Base-by-base conservation (phyloP, 2,113 vertebrate genomes). In the Hippopotamus amphibius region DNA sequence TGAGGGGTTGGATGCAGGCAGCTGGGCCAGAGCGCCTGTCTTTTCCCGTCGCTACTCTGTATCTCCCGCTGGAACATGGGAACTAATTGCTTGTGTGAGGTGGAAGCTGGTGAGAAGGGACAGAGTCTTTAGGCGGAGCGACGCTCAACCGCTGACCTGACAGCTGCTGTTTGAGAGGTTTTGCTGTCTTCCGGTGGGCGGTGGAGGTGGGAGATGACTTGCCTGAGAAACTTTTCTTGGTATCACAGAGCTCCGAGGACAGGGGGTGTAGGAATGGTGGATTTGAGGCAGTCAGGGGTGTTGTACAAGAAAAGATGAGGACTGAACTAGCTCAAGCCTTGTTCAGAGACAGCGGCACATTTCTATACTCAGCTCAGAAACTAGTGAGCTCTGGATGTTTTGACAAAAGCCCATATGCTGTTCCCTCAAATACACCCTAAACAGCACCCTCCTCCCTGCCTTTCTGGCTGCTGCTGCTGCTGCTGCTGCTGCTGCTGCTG, bases 361-460 rank as follows among this genome's bases (percentile, higher is more conserved):
- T 90, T 87, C 93, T 74, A n/a, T 71, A 86, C 89, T 96, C 91
- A 30, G 89, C 95, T 95, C 93, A 24, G 89, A 88, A 97, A 90
- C 93, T 76, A 90, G 79, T 7, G 4, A 97, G 96, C 95, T 97
- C 95, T 48, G 89, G 89, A 71, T 76, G 15, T 87, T 96, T 96
- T 93, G 95, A 96, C 97, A 95, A 93, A 97, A 98, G 69, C 91
- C 97, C 96, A 97, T 98, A 97, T 98, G 97, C 93, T 97, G 16
- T 76, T 95, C 89, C 93, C 68, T 89, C 97, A 96, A 79, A 97
- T 97, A 96, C 76, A 90, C 74, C 65, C 96, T 48, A 93, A 90
- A 83, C 93, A 96, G 93, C 96, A 88, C 59, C 91, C 95, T 97
- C 83, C 95, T 88, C 96, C 90, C 6, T 7, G 46, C 87, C 82